Evolutionary conservation across 2,888 invertebrate genomes (phyloP), one percentile per base, ranked within the genome.

Genomic region (Mythimna vitellina): DNA sequence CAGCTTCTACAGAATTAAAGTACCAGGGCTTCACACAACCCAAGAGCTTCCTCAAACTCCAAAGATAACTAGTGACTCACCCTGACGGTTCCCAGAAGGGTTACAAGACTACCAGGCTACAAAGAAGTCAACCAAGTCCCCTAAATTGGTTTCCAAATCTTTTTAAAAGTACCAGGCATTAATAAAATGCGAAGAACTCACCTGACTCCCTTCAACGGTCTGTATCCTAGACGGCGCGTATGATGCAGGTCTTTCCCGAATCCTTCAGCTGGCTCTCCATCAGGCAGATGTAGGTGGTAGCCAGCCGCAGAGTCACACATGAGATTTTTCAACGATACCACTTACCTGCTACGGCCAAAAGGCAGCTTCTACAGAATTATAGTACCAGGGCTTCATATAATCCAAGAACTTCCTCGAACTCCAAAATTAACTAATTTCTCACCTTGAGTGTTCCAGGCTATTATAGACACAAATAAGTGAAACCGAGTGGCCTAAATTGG

Each of bases 221-320:
- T 93, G 90, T 82, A 94, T 91, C 61, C 96, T 92, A 0, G 96
- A 93, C 0, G 97, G 96, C 0, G n/a, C n/a, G 97, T 91, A 73
- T 95, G 95, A 66, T 95, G 97, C 35, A 99, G 96, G 89, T 99
- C 99, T 0, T 99, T 99, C 68, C 98, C 97, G 96, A 99, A 99
- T 0, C 98, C 98, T 14, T 97, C 98, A 0, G 98, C 98, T 0
- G 98, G 97, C 81, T 98, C 97, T 63, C 98, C 98, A 88, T 99
- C 98, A 99, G 97, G 93, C 99, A 99, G 86, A 99, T 99, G 94
- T 99, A 99, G 0, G 98, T 98, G 0, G 99, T 99, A 0, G 99
- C 99, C 87, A 99, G 95, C 76, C 99, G 97, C 42, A 99, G 96
- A 0, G 99, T 99, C 29, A 29, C 8, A 14, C 42, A 42, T 42